phyloP scores from a whole-genome alignment of 2,888 invertebrate genomes.

The Xanthia togata region DNA sequence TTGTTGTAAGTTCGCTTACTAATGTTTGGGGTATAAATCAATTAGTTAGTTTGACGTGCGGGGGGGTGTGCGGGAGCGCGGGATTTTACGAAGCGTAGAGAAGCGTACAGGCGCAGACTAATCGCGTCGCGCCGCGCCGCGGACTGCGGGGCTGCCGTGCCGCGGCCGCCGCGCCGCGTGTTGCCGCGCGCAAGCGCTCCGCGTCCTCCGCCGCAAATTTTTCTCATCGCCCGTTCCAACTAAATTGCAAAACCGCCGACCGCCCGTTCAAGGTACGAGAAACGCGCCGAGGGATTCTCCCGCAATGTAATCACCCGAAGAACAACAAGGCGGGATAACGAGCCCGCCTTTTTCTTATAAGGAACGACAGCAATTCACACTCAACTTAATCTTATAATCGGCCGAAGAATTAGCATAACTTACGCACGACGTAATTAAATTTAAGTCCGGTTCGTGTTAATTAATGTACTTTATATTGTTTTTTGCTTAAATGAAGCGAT shows the following conservation, averaged over 20 bases:
- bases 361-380: conserved; percentile 78
- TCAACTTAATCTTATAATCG: conserved; percentile 82
- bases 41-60: conserved; percentile 85
- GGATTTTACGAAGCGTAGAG: conserved; percentile 63
- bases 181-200: conserved; percentile 77
- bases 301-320: conserved; percentile 83
- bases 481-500: conserved; percentile 53
- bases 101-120: conserved; percentile 63
- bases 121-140: conserved; percentile 69
- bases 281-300: conserved; percentile 80
- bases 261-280: conserved; percentile 81
- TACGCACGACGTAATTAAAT: conserved; percentile 71
- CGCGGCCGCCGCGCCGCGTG: conserved; percentile 67
- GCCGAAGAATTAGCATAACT: conserved; percentile 78
- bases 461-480: conserved; percentile 71
- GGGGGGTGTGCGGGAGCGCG: conserved; percentile 68
- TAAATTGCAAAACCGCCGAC: conserved; percentile 87
- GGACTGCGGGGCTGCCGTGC: conserved; percentile 72
- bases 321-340: conserved; percentile 84
- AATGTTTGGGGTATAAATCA: conserved; percentile 83
- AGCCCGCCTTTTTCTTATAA: conserved; percentile 78
- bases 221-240: conserved; percentile 84
- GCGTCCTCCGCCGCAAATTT: conserved; percentile 81
- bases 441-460: conserved; percentile 60
- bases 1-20: conserved; percentile 73